These are phyloP conservation scores for Apeltes quadracus DNA, from an alignment of 2,113 vertebrate species.

Conservation along the genomic window DNA sequence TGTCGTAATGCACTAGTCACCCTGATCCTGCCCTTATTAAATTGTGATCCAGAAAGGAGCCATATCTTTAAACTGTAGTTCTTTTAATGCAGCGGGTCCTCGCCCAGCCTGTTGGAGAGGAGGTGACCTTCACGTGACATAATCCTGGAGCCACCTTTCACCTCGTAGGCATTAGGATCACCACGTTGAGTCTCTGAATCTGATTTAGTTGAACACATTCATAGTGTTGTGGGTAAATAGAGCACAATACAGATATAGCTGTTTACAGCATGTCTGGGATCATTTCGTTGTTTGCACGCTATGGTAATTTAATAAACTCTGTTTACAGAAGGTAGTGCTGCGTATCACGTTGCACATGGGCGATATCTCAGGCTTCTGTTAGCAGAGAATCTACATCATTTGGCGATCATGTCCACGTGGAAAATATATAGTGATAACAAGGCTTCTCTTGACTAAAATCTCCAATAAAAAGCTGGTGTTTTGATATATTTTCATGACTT, in stretches of 20 bases:
- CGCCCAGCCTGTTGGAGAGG: conserved; percentile 10
- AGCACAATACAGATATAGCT: not conserved
- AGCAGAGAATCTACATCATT: conserved; percentile 15
- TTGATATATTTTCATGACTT: conserved; percentile 17
- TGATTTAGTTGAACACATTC: no score
- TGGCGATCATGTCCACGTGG: conserved; percentile 3
- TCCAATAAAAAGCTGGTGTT: conserved; percentile 13
- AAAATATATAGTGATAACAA: not conserved
- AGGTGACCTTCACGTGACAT: conserved; percentile 40
- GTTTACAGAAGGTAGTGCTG: not conserved
- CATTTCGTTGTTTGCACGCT: not conserved
- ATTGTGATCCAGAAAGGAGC: conserved; percentile 52
- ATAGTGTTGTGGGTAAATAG: not conserved
- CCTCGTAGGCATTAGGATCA: conserved; percentile 36
- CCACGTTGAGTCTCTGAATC: not conserved
- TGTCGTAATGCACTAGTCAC: conserved; percentile 56
- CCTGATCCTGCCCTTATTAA: conserved; percentile 66
- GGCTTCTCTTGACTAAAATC: conserved; percentile 19
- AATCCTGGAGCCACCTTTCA: conserved; percentile 54
- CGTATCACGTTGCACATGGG: conserved; percentile 13
- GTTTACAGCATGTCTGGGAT: not conserved
- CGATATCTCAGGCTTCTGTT: conserved; percentile 3
- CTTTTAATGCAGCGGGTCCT: conserved; percentile 17
- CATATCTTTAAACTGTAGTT: conserved; percentile 33
- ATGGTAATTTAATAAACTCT: not conserved